These are phyloP conservation scores for Carassius gibelio DNA, from an alignment of 2,113 vertebrate species.

Conservation along the genomic window DNA sequence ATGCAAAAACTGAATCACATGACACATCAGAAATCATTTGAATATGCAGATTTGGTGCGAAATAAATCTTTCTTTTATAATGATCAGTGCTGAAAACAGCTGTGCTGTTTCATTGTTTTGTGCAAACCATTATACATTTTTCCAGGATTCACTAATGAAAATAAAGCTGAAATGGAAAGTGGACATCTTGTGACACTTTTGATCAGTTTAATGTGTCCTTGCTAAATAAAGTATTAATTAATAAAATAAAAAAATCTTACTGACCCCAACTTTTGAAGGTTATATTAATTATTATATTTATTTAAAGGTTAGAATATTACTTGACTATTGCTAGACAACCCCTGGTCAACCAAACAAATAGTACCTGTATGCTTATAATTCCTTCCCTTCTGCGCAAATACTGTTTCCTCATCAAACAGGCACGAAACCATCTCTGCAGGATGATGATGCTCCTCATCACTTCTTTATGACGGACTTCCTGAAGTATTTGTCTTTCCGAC, in stretches of 20 bases:
- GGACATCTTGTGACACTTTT: background rate
- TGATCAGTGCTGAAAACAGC: too few relatives aligned
- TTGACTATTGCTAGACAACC: background rate
- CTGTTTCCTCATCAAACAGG: slow-evolving; percentile 79
- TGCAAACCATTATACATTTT: background rate
- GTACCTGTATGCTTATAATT: slow-evolving; percentile 69
- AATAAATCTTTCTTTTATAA: too few relatives aligned
- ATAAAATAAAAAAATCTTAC: too few relatives aligned
- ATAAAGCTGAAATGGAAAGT: background rate
- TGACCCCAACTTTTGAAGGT: too few relatives aligned
- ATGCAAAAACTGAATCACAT: too few relatives aligned
- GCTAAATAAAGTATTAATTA: background rate
- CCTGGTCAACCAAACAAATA: background rate
- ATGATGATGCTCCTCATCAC: slow-evolving; percentile 83
- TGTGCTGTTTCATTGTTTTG: background rate
- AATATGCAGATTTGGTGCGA: too few relatives aligned
- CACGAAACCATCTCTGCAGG: slow-evolving; percentile 90
- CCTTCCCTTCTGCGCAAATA: slow-evolving; percentile 81
- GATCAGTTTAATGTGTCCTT: background rate
- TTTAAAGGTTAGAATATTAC: too few relatives aligned
- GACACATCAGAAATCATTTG: too few relatives aligned
- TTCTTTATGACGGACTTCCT: slow-evolving; percentile 83
- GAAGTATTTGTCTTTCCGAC: slow-evolving; percentile 80
- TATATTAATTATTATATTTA: too few relatives aligned
- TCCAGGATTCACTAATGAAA: background rate